These are phyloP conservation scores for Anthopleura xanthogrammica DNA, from an alignment of 92 coral and sea anemone species.

Conservation along the genomic window DNA sequence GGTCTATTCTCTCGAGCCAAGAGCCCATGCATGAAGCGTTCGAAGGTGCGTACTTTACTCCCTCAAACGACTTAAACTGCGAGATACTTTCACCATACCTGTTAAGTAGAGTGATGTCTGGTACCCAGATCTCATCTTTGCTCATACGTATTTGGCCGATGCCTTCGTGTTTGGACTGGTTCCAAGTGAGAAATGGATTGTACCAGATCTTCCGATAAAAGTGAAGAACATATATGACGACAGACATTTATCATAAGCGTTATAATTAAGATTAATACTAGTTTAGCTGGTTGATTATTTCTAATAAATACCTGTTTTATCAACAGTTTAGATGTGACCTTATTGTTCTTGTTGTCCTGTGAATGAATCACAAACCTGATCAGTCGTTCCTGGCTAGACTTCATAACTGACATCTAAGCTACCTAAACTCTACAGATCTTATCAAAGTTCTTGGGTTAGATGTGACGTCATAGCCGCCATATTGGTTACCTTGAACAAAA, in stretches of 20 bases:
- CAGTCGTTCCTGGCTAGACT: too few species aligned
- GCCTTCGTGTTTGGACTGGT: conserved; percentile 21
- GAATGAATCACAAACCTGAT: not conserved
- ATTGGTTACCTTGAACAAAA: too few species aligned
- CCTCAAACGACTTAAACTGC: too few species aligned
- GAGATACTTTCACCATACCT: conserved; percentile 12
- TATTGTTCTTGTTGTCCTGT: conserved; percentile 52
- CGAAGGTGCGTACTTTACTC: too few species aligned
- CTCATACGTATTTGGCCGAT: conserved; percentile 39
- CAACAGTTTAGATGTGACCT: conserved; percentile 45
- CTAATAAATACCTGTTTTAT: conserved; percentile 36
- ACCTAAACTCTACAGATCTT: too few species aligned
- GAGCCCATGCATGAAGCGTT: too few species aligned
- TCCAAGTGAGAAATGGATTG: conserved; percentile 62
- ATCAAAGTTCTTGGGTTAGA: too few species aligned
- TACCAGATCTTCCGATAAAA: conserved; percentile 35
- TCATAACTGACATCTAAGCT: too few species aligned
- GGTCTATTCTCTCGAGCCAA: too few species aligned
- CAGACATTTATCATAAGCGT: not conserved
- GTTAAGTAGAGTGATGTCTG: conserved; percentile 51
- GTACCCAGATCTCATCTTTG: conserved; percentile 53
- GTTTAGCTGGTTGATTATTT: not conserved
- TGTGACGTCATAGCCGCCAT: too few species aligned
- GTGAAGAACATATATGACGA: not conserved
- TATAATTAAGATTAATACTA: not conserved